Conservation (phyloP, 2,888 invertebrate genomes). For the Polydrusus cervinus region DNA sequence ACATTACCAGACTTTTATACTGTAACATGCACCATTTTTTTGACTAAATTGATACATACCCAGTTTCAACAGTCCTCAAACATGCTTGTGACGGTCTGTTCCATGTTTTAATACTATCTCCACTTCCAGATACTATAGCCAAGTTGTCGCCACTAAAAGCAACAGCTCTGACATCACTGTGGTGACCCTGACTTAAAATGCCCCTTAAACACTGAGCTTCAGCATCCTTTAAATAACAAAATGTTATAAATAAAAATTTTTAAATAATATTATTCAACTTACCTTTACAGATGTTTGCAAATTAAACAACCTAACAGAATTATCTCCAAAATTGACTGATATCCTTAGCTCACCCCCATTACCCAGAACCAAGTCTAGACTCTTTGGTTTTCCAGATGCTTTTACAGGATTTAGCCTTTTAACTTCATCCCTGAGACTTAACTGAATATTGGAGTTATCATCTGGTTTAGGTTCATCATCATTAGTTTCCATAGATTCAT, state of each 20-base stretch:
- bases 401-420: constrained; percentile 80
- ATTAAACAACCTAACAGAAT: constrained; percentile 83
- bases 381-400: constrained; percentile 81
- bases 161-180: constrained; percentile 90
- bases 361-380: constrained; percentile 81
- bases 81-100: constrained; percentile 83
- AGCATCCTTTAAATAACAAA: constrained; percentile 64
- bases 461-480: constrained; percentile 62
- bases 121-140: constrained; percentile 89
- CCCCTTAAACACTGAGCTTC: constrained; percentile 78
- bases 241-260: not conserved
- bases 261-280: not conserved
- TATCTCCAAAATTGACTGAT: constrained; percentile 80
- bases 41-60: too few species aligned
- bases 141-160: constrained; percentile 94
- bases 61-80: constrained; percentile 75
- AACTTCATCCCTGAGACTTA: constrained; percentile 84
- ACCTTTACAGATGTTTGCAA: constrained; percentile 71
- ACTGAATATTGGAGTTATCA: constrained; percentile 54
- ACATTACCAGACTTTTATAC: too few species aligned
- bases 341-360: constrained; percentile 82
- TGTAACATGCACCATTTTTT: too few species aligned
- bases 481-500: constrained; percentile 59
- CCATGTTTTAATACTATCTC: constrained; percentile 94
- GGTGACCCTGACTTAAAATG: constrained; percentile 86